Base-by-base conservation (phyloP, 1,140 invertebrate species). In the Dendrolimus punctatus region DNA sequence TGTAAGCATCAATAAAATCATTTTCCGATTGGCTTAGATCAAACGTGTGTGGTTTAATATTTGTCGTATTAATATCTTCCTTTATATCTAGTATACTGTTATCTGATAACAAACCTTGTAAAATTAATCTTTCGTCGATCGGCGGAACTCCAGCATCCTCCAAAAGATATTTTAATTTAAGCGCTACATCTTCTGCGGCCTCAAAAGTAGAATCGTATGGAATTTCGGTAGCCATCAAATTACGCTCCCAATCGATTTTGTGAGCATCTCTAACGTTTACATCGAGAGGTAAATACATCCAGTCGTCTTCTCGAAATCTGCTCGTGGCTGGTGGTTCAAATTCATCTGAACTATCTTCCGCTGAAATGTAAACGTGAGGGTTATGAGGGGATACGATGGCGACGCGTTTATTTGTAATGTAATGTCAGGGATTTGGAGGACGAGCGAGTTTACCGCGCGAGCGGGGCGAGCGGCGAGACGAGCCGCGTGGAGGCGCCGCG, bases 61-160 rank as follows among this genome's bases (percentile, higher is more conserved):
- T 52, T 23, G 40, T 40, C 40, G 23, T 8, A 49, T 49, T 41
- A 8, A 6, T n/a, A 46, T n/a, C 46, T 49, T 41, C 52, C 46
- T 61, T 52, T 9, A 53, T 6, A 40, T 67, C 55, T 43, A 59
- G 58, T 47, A 71, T 64, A 73, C 93, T 92, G 86, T 78, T 95
- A 49, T 69, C 62, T n/a, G 68, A 65, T 43, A 71, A 44, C 49
- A 84, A 64, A n/a, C 69, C 73, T 51, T 73, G 69, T 45, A 80
- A 55, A 23, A 82, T 57, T 50, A 79, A 58, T 55, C 69, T 70
- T 62, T 80, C 77, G 53, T 79, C 63, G 46, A 71, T 72, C 6
- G 60, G 51, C n/a, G 77, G 70, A 46, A 75, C 67, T 6, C 75
- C 75, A 39, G 74, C 80, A 60, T 78, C 63, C 47, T 64, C 54